Percentiles rank a stretch among this genome's conserved stretches.
Evolutionary conservation across 2,113 vertebrate species (phyloP).

Genomic region (Cyprinus carpio): DNA sequence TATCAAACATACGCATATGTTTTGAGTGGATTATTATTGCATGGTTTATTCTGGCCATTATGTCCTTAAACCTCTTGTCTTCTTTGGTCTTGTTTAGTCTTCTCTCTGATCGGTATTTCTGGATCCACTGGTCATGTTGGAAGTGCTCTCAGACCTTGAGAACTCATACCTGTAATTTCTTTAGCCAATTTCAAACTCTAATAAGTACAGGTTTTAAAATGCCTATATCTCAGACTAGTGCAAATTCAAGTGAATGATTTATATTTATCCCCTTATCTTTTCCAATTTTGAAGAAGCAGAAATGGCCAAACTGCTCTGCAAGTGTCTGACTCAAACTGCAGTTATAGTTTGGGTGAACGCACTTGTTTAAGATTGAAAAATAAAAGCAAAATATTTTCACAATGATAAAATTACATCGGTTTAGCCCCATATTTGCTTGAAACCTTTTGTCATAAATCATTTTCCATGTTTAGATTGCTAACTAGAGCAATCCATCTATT

Average conservation of each 20-base stretch:
- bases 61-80: neutral
- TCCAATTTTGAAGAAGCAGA: neutral
- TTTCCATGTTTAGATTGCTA: constrained; percentile 37
- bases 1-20: neutral
- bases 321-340: neutral
- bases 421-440: constrained; percentile 14
- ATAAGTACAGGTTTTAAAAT: neutral
- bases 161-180: neutral
- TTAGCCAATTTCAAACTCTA: neutral
- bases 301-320: neutral
- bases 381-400: constrained; percentile 8
- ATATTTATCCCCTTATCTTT: neutral
- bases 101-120: neutral
- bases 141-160: neutral
- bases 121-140: neutral
- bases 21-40: neutral
- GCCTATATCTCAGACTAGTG: neutral
- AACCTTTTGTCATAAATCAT: constrained; percentile 36
- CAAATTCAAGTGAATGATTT: constrained; percentile 1
- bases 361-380: constrained; percentile 10
- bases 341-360: neutral
- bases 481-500: constrained; percentile 43
- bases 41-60: neutral
- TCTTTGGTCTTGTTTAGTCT: neutral
- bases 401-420: constrained; percentile 26